Evolutionary conservation across 2,888 invertebrate genomes (phyloP).

Genomic region (Helleia helle): DNA sequence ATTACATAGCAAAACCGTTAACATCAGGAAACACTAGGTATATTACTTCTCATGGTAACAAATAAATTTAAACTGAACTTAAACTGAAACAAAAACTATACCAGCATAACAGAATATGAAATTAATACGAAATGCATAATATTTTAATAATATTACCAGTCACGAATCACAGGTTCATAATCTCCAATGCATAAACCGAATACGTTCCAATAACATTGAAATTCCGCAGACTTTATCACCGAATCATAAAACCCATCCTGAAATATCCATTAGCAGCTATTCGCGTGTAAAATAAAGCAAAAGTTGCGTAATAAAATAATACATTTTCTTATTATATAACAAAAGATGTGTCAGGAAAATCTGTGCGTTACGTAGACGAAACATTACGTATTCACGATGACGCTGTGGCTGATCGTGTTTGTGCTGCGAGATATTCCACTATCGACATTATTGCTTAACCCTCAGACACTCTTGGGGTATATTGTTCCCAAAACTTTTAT

Average conservation of each 20-base stretch:
- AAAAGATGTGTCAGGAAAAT: conserved; percentile 32
- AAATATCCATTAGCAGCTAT: conserved; percentile 55
- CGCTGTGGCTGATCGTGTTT: conserved; percentile 18
- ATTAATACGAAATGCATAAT: too few relatives aligned
- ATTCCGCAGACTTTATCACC: conserved; percentile 43
- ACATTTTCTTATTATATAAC: conserved; percentile 38
- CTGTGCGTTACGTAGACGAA: conserved; percentile 30
- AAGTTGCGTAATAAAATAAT: conserved; percentile 38
- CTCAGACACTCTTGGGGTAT: too few relatives aligned
- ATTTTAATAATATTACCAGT: conserved; percentile 40
- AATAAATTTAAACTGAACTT: too few relatives aligned
- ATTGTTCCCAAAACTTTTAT: too few relatives aligned
- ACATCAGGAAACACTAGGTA: too few relatives aligned
- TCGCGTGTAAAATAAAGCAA: conserved; percentile 44
- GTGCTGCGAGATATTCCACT: background rate
- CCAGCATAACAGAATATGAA: too few relatives aligned
- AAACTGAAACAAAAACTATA: too few relatives aligned
- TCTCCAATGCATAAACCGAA: conserved; percentile 42
- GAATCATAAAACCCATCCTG: conserved; percentile 52
- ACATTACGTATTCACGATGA: conserved; percentile 38
- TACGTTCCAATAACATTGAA: conserved; percentile 50
- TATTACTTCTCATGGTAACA: too few relatives aligned
- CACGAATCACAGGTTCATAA: conserved; percentile 49
- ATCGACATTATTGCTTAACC: background rate
- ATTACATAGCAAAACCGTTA: too few relatives aligned